phyloP scores from a whole-genome alignment of 2,113 vertebrate species.

The Sander lucioperca region DNA sequence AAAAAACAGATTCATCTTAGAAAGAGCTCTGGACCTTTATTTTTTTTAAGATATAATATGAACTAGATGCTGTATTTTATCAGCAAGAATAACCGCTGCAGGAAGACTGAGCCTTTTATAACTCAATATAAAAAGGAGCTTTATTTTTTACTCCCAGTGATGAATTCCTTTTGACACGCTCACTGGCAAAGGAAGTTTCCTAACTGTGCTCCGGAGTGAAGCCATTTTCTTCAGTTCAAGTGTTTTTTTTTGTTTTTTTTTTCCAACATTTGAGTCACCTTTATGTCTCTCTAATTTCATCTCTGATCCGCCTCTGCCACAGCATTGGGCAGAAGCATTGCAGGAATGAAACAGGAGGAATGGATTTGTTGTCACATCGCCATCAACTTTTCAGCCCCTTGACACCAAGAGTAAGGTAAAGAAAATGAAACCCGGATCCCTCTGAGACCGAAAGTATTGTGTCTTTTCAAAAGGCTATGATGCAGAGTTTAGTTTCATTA shows the following conservation, averaged over 20 bases:
- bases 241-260: conserved; percentile 24
- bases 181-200: conserved; percentile 53
- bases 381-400: conserved; percentile 61
- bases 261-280: conserved; percentile 56
- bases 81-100: conserved; percentile 33
- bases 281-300: conserved; percentile 72
- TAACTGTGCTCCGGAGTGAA: conserved; percentile 45
- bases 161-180: conserved; percentile 65
- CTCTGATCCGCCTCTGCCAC: conserved; percentile 67
- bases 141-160: conserved; percentile 65
- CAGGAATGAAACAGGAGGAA: conserved; percentile 39
- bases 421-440: conserved; percentile 67
- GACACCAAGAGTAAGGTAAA: conserved; percentile 58
- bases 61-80: conserved; percentile 45
- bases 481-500: conserved; percentile 60
- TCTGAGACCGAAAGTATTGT: conserved; percentile 35
- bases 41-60: conserved; percentile 33
- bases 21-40: conserved; percentile 16
- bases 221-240: conserved; percentile 46
- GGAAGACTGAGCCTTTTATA: conserved; percentile 55
- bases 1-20: conserved; percentile 28
- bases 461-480: conserved; percentile 48
- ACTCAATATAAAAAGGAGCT: conserved; percentile 59
- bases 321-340: conserved; percentile 20
- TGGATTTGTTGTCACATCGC: conserved; percentile 66